Evolutionary conservation across 2,113 vertebrate species (phyloP).

Genomic region (Hypocryptadius cinnamomeus): DNA sequence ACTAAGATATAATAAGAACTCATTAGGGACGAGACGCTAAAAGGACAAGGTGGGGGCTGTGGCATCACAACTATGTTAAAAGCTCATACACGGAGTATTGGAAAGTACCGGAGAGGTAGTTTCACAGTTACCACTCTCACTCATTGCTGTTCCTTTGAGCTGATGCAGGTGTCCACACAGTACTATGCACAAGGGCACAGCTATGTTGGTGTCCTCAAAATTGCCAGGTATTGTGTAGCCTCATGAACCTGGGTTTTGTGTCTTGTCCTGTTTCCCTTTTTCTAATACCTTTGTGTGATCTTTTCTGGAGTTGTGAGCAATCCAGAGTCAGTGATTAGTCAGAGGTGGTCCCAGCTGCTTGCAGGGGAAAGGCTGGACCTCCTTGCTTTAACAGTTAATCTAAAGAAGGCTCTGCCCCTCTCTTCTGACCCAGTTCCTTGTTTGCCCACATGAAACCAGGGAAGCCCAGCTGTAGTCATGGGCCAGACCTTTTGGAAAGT

Average conservation of each 20-base stretch:
- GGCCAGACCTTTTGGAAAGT: neutral
- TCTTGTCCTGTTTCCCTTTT: neutral
- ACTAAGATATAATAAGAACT: conserved; percentile 30
- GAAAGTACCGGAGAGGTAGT: neutral
- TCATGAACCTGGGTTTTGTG: neutral
- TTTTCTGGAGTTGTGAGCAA: neutral
- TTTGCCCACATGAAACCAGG: neutral
- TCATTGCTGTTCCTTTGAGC: neutral
- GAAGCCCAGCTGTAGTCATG: neutral
- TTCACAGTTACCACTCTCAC: neutral
- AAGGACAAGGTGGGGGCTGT: neutral
- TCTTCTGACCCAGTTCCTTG: neutral
- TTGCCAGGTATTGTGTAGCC: neutral
- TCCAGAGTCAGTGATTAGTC: neutral
- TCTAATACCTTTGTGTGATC: neutral
- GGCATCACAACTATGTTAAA: conserved; percentile 7
- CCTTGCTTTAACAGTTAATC: neutral
- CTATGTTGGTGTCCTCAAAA: neutral
- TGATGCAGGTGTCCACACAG: neutral
- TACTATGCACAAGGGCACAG: neutral
- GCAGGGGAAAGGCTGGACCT: neutral
- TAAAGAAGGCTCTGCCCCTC: neutral
- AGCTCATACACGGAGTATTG: neutral
- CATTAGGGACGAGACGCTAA: neutral
- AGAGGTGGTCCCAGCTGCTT: neutral